Evolutionary conservation across 2,888 invertebrate genomes (phyloP).

Genomic region (Oscheius sp.): DNA sequence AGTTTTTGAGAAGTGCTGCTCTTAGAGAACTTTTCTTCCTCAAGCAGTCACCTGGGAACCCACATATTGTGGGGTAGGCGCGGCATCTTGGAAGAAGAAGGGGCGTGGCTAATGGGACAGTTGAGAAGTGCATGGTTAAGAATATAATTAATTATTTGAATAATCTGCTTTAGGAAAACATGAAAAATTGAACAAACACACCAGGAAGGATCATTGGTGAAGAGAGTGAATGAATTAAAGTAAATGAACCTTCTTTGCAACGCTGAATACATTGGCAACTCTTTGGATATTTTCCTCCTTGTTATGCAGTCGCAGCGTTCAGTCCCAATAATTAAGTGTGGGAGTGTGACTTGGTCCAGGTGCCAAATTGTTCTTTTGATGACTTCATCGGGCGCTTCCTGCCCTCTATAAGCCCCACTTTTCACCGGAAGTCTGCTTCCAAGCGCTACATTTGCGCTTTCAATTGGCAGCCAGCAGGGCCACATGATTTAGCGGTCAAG

Average conservation of each 20-base stretch:
- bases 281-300: no score
- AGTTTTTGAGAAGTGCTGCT: no score
- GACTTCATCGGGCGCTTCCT: conserved; percentile 20
- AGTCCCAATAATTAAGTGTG: no score
- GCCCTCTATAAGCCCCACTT: conserved; percentile 14
- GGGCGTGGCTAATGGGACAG: conserved; percentile 1
- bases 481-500: neutral
- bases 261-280: no score
- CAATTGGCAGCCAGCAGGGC: conserved; percentile 13
- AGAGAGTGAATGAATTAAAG: neutral
- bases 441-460: conserved; percentile 26
- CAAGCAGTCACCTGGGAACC: conserved; percentile 7
- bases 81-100: conserved; percentile 13
- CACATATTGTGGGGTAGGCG: conserved; percentile 1
- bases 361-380: conserved; percentile 7
- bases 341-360: no score
- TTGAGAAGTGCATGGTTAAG: neutral
- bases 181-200: neutral
- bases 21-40: neutral
- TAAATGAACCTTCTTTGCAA: neutral
- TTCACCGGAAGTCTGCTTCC: conserved; percentile 28
- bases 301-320: no score
- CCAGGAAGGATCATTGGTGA: no score
- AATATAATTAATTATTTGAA: neutral
- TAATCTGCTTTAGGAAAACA: neutral